phyloP scores from a whole-genome alignment of 2,113 vertebrate species.

The Fregetta grallaria region DNA sequence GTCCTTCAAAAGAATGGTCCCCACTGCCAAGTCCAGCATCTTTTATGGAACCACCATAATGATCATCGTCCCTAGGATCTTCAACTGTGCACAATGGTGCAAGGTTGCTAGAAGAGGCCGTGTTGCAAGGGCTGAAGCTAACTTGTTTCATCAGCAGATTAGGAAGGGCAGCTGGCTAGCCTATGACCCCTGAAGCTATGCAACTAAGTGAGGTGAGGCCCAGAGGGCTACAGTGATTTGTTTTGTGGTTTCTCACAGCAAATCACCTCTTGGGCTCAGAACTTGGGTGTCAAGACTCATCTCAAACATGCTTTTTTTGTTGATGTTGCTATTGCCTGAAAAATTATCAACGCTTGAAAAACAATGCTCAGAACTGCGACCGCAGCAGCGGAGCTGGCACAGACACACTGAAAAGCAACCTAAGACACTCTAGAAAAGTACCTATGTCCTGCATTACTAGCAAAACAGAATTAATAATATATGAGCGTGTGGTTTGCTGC shows the following conservation, averaged over 20 bases:
- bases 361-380: neutral
- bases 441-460: neutral
- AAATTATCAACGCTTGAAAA: neutral
- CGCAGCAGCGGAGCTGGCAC: neutral
- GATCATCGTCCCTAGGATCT: neutral
- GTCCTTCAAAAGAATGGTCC: neutral
- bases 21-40: neutral
- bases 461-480: conserved; percentile 20
- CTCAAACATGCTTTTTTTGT: neutral
- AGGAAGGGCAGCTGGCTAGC: neutral
- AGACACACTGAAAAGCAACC: neutral
- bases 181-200: neutral
- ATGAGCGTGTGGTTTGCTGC: neutral
- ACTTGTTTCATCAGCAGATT: neutral
- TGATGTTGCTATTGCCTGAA: neutral
- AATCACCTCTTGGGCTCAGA: neutral
- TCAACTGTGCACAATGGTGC: neutral
- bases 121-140: neutral
- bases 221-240: neutral
- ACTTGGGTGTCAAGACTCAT: neutral
- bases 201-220: neutral
- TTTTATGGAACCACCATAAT: neutral
- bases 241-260: neutral
- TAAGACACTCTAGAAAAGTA: neutral
- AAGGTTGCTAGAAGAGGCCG: neutral